Base-by-base conservation (phyloP, 2,797 vertebrate genomes). In the Poeciliopsis turneri region DNA sequence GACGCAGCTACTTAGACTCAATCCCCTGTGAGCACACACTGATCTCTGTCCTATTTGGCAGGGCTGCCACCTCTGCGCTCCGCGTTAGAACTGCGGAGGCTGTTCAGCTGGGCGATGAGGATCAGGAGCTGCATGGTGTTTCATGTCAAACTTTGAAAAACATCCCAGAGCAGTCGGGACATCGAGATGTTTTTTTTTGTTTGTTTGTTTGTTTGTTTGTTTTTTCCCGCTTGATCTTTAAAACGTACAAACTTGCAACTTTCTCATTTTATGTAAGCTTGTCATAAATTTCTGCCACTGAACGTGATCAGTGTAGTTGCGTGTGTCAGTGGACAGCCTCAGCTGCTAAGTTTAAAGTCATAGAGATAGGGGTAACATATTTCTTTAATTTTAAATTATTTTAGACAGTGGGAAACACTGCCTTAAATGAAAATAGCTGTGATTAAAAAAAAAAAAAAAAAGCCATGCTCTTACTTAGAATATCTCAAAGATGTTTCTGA, bases 81-180 rank as follows among this genome's bases (percentile, higher is more conserved):
- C 16, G n/a, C 25, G 28, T 28, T 41, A 74, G 47, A 84, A 78
- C 89, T 89, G 88, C 88, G 83, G 69, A 78, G 82, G 81, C 36
- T 78, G 82, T 79, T 76, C 85, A 33, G 69, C 79, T 76, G 87
- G 77, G 84, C 51, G 70, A 82, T 12, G 84, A 82, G 74, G 75
- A 57, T 75, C 7, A 82, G 79, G 70, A 43, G 79, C 76, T 72
- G 87, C 84, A 79, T 82, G 88, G 89, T 53, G 89, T 86, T 53
- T 77, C 84, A 18, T 68, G 71, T 82, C 69, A 88, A 92, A 94
- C 87, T 93, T 93, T 87, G 83, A 84, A 75, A 72, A 45, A 3
- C 41, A 43, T n/a, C 1, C 18, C 20, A 64, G 76, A 59, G 25
- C 45, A 11, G 15, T 33, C 57, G 18, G 72, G 45, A 28, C 25